Base-by-base conservation (phyloP, 1,140 invertebrate species). In the Psilanteris sp. region DNA sequence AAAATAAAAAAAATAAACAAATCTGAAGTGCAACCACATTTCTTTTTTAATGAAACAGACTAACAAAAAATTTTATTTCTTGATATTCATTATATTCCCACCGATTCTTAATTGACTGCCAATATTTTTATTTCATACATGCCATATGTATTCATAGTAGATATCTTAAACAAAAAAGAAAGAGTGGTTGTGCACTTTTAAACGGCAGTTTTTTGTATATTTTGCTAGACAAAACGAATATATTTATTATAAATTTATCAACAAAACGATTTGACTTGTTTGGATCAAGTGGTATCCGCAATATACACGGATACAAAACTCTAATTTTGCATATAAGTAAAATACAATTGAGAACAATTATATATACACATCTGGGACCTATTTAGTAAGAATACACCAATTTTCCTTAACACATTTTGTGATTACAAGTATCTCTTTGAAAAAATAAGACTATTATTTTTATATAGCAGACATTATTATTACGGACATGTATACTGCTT, bases 321-420 rank as follows among this genome's bases (percentile, higher is more conserved):
- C 64, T 15, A 46, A 31, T 18, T 48, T 36, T 50, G 20, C 7
- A 15, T 41, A 29, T 3, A 44, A 14, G 15, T 50, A 20, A 36
- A 6, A 18, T 2, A 18, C 31, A 15, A 43, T 43, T 22, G 8
- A 26, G n/a, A 13, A 27, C 13, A 59, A 7, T 31, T 46, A 44
- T 59, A 36, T 43, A 27, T 32, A 31, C 7, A 46, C n/a, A 27
- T 54, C 41, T 20, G 39, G 36, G 37, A 67, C 31, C 24, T 67
- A 55, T 48, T 46, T 48, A 67, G 50, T 55, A 55, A 67, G 18
- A 67, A 43, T 11, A 64, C 59, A 66, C 61, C 46, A 66, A 54
- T 50, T 50, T 50, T 54, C 20, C 16, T 52, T 52, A 14, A 34
- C 27, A 18, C 27, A 11, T 43, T 61, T 44, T 36, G 18, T 26